A percentile compares a stretch with the other conserved stretches of the same genome.
These are phyloP conservation scores for Pterois miles DNA, from an alignment of 2,797 vertebrate genomes.

Conservation along the genomic window DNA sequence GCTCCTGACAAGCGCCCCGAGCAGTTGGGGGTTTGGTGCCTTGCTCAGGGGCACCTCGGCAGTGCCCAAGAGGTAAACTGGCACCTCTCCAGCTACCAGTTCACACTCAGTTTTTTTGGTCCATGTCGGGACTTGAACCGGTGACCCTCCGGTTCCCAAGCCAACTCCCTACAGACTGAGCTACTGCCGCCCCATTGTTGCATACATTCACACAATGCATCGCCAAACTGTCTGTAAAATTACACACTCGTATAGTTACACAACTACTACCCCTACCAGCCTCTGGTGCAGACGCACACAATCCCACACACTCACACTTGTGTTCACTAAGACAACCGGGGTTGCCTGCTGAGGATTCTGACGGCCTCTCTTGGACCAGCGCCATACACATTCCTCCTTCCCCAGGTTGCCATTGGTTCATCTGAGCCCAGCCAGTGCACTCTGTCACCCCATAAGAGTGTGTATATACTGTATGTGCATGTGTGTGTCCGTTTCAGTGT, in stretches of 20 bases:
- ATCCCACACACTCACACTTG: slow-evolving; percentile 73
- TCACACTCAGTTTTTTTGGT: too few species aligned
- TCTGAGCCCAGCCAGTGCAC: slow-evolving; percentile 86
- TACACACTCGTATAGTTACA: slow-evolving; percentile 51
- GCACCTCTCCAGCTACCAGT: too few species aligned
- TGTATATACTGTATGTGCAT: slow-evolving; percentile 52
- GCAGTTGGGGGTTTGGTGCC: too few species aligned
- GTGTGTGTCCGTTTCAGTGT: slow-evolving; percentile 52
- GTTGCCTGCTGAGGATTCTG: slow-evolving; percentile 82
- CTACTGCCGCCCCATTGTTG: too few species aligned
- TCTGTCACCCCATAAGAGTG: slow-evolving; percentile 83
- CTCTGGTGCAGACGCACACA: slow-evolving; percentile 62
- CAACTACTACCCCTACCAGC: slow-evolving; percentile 48
- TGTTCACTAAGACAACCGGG: slow-evolving; percentile 84
- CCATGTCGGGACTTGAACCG: too few species aligned
- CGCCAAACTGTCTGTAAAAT: slow-evolving; percentile 58
- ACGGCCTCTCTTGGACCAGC: slow-evolving; percentile 79
- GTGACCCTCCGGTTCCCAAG: too few species aligned
- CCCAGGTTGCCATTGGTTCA: slow-evolving; percentile 86
- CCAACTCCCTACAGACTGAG: too few species aligned
- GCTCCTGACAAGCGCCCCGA: too few species aligned
- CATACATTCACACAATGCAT: slow-evolving; percentile 34
- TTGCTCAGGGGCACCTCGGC: too few species aligned
- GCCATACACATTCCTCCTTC: slow-evolving; percentile 86
- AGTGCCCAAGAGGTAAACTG: too few species aligned